These are phyloP conservation scores for Aspidoscelis tigris DNA, from an alignment of 2,113 vertebrate genomes.

Conservation along the genomic window DNA sequence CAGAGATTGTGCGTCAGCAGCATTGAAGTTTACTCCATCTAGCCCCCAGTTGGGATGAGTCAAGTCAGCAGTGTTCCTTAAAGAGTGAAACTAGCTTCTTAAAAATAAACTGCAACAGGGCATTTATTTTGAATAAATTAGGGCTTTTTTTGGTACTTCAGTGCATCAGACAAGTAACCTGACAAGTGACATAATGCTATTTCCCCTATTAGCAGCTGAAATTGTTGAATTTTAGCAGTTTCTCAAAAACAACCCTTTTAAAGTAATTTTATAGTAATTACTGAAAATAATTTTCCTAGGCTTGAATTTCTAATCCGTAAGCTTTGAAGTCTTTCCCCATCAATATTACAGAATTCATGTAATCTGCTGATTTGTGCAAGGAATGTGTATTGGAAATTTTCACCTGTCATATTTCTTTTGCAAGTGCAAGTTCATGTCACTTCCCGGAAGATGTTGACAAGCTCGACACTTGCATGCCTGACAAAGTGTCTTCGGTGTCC, in stretches of 20 bases:
- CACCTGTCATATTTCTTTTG: not conserved
- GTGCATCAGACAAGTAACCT: slow-evolving; percentile 41
- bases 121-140: slow-evolving; percentile 54
- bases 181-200: slow-evolving; percentile 31
- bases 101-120: slow-evolving; percentile 49
- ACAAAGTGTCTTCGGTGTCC: not conserved
- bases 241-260: slow-evolving; percentile 27
- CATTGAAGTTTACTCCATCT: not conserved
- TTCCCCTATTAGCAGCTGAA: slow-evolving; percentile 32
- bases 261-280: slow-evolving; percentile 24
- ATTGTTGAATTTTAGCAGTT: slow-evolving; percentile 48
- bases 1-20: slow-evolving; percentile 46
- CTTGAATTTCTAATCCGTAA: slow-evolving; percentile 10
- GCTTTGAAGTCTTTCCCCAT: slow-evolving; percentile 19
- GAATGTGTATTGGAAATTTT: slow-evolving; percentile 12
- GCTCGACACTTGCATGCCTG: not conserved
- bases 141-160: slow-evolving; percentile 15
- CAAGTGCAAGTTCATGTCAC: not conserved
- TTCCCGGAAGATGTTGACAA: not conserved
- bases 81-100: slow-evolving; percentile 48
- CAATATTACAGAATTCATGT: slow-evolving; percentile 19
- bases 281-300: not conserved
- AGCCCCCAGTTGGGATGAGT: no score
- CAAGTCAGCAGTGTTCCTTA: slow-evolving; percentile 10
- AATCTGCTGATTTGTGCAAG: not conserved